phyloP scores from a whole-genome alignment of 2,797 vertebrate genomes.

The Pterois miles region DNA sequence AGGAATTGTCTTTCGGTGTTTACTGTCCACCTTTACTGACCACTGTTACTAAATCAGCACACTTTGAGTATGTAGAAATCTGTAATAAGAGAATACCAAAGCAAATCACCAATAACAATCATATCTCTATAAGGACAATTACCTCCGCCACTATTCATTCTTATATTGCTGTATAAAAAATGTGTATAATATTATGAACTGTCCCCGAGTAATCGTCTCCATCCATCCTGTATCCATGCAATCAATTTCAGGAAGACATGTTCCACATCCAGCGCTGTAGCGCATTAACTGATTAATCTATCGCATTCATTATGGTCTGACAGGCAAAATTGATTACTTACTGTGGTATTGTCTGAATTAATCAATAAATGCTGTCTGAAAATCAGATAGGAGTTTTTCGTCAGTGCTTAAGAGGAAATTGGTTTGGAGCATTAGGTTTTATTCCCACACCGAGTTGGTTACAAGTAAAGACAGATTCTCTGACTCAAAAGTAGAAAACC shows the following conservation, averaged over 20 bases:
- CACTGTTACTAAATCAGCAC: not conserved
- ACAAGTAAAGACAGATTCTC: not conserved
- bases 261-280: not conserved
- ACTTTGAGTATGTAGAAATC: not conserved
- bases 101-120: not conserved
- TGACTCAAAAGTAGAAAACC: not conserved
- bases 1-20: not conserved
- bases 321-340: slow-evolving; percentile 27
- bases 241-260: slow-evolving; percentile 20
- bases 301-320: slow-evolving; percentile 10
- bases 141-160: not conserved
- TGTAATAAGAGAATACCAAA: not conserved
- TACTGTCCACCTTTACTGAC: not conserved
- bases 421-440: not conserved
- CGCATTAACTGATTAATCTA: slow-evolving; percentile 45
- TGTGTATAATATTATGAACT: not conserved
- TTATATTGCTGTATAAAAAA: not conserved
- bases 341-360: slow-evolving; percentile 10
- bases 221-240: not conserved
- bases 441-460: not conserved
- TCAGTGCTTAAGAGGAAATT: slow-evolving; percentile 3
- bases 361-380: slow-evolving; percentile 30
- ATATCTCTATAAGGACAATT: not conserved
- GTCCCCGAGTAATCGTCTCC: not conserved
- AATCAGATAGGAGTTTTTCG: slow-evolving; percentile 17